Evolutionary conservation across 1,140 invertebrate genomes (phyloP), one percentile per base, ranked within the genome.

Genomic region (Idris sp.): DNA sequence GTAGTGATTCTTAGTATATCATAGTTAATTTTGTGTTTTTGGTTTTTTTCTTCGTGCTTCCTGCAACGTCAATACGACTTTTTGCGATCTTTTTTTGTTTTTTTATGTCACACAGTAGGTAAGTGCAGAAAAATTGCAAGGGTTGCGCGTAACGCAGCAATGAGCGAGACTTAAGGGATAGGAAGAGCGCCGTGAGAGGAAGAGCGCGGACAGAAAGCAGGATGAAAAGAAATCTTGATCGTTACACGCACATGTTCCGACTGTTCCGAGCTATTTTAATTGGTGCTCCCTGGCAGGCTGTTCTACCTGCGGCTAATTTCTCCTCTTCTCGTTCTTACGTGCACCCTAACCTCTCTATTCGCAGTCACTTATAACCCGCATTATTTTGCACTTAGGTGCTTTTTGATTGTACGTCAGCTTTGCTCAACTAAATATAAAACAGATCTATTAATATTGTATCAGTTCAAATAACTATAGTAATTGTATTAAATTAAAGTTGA

Each of bases 251-350:
- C 72, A 75, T 59, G 71, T 59, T 73, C 53, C 36, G 43, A 73
- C 53, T 64, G 64, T 62, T 74, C 54, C 33, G 33, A 68, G 58
- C 64, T 64, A 68, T 69, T 74, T 74, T 74, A 74, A 74, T 74
- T 74, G 64, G 71, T 62, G 62, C 56, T 62, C 48, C 56, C 56
- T 51, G 61, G 35, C 14, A 14, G 35, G 22, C 25, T 48, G 19
- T 33, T 36, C 44, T 49, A 64, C 59, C 51, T 73, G 35, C 35
- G 36, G 46, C 59, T 73, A 73, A 73, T 73, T 73, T 64, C 58
- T 73, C 22, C 44, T 62, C 69, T 41, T 38, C 31, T 40, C 31
- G 14, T 41, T 53, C 54, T 53, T 54, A 26, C 33, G 35, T 35
- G 58, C 58, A 53, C 25, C 49, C 49, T 62, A 62, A 59, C 68